phyloP scores from a whole-genome alignment of 2,113 vertebrate species.

The Emydura subglobosa region DNA sequence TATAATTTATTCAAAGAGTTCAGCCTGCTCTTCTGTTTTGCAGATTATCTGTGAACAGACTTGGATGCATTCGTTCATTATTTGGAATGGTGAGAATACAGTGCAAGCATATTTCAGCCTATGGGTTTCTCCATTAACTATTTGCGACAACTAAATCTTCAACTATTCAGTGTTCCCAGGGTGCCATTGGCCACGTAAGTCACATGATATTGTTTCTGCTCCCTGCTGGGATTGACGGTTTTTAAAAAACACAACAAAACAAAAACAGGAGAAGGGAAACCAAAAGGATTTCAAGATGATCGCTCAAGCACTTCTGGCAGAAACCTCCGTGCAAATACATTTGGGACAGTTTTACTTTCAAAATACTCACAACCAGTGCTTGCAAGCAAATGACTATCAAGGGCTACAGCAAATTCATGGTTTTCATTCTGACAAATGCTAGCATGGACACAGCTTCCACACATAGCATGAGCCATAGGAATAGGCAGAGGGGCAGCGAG shows the following conservation, averaged over 20 bases:
- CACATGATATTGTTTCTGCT: slow-evolving; percentile 26
- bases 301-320: background rate
- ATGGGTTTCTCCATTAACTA: background rate
- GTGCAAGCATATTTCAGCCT: background rate
- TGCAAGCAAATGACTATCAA: slow-evolving; percentile 1
- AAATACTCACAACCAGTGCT: background rate
- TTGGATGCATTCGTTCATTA: background rate
- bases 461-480: background rate
- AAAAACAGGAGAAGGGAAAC: background rate
- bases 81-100: background rate
- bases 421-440: background rate
- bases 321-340: slow-evolving; percentile 1
- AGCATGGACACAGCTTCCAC: background rate
- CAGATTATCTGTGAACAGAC: background rate
- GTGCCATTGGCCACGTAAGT: background rate
- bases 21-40: background rate
- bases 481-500: background rate
- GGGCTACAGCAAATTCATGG: background rate
- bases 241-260: background rate
- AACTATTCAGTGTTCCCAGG: background rate
- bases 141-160: background rate
- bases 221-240: background rate
- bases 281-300: slow-evolving; percentile 26
- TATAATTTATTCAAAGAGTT: background rate
- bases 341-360: background rate